Evolutionary conservation across 2,888 invertebrate genomes (phyloP).

Genomic region (Netelia fuscicornis): DNA sequence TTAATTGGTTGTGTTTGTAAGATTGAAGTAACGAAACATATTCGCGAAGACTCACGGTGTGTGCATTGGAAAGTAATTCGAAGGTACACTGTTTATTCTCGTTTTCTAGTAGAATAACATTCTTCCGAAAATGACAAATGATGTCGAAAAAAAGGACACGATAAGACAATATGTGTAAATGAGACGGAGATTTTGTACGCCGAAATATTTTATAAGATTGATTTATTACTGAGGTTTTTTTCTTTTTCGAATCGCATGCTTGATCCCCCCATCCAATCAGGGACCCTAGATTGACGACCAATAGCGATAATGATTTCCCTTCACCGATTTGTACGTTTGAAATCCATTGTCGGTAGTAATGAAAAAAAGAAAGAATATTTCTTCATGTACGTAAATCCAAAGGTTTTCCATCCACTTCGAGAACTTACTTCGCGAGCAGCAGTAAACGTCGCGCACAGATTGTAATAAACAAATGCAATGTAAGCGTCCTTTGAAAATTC

Average conservation of each 20-base stretch:
- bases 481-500: neutral
- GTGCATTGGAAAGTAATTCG: too few relatives aligned
- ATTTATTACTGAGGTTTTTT: constrained; percentile 27
- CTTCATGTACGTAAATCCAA: neutral
- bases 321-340: constrained; percentile 33
- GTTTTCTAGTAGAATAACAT: too few relatives aligned
- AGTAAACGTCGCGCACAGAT: neutral
- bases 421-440: neutral
- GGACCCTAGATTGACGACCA: constrained; percentile 31
- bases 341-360: constrained; percentile 11
- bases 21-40: constrained; percentile 7
- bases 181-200: neutral
- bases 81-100: too few relatives aligned
- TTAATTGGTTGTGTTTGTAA: neutral
- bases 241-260: constrained; percentile 17
- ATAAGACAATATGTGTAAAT: neutral
- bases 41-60: too few relatives aligned
- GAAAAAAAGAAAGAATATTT: neutral
- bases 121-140: neutral
- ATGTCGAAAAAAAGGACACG: neutral
- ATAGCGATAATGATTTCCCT: constrained; percentile 40
- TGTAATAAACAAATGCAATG: neutral
- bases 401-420: neutral
- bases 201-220: neutral
- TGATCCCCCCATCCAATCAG: constrained; percentile 47